Base-by-base conservation (phyloP, 2,797 vertebrate genomes). In the Helicolenus hilgendorfi region DNA sequence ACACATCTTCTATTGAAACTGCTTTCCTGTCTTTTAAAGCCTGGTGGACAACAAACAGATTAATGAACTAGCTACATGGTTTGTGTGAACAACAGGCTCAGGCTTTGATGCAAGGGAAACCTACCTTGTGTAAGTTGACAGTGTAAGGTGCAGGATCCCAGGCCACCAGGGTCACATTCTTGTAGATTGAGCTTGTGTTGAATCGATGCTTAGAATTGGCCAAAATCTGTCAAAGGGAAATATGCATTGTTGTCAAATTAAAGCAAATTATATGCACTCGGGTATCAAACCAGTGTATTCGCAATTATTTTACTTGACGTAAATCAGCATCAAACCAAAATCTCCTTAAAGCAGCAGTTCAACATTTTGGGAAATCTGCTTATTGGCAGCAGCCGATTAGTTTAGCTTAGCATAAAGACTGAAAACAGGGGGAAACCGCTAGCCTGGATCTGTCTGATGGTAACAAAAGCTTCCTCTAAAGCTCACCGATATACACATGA, bases 91-190 rank as follows among this genome's bases (percentile, higher is more conserved):
- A 49, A 55, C 3, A 56, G 7, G 4, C 9, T 29, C 20, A 70
- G 38, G 38, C 38, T 55, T 38, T 56, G 2, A 26, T 49, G n/a
- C 2, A 38, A 26, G 22, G 5, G 14, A 20, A 62, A 24, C 97
- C 92, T 96, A 99, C 99, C 98, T 98, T 97, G 15, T 98, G 96
- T 76, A 99, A 94, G 94, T 99, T 97, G 86, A 99, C 97, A 5
- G 98, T 95, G 87, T 99, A 99, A 4, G 99, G 99, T 24, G 99
- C 98, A 70, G 99, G 99, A 92, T 99, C 99, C 99, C 99, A 99
- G 55, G 98, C 99, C 83, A 99, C 97, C 95, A 99, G 96, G 41
- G 98, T 97, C 84, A 99, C 97, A 70, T 99, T 98, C 97, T 98
- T 99, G 93, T 99, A 99, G 84, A 99, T 97, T 3, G 98, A 97